Conservation (phyloP, 2,113 vertebrate genomes). For the Forbesichthys agassizii region DNA sequence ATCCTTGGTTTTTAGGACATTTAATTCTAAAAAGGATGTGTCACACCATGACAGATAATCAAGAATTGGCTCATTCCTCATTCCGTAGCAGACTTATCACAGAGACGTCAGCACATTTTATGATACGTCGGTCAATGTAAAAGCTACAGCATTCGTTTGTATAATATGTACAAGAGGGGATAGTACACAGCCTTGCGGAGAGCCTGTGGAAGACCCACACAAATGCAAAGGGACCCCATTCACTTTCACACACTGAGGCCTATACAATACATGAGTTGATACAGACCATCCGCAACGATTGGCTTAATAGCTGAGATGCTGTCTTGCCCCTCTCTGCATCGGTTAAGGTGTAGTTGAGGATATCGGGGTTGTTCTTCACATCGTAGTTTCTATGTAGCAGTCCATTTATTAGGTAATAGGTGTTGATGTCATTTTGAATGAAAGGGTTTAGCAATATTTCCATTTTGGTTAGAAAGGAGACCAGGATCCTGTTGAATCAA, state of each 20-base stretch:
- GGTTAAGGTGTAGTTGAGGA: slow-evolving; percentile 71
- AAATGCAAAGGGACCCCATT: no score
- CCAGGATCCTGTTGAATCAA: slow-evolving; percentile 69
- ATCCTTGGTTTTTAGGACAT: no score
- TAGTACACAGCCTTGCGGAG: no score
- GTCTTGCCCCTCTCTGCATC: slow-evolving; percentile 67
- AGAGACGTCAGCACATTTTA: no score
- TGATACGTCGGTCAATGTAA: neutral
- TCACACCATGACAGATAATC: no score
- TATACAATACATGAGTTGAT: fast-evolving
- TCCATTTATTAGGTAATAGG: slow-evolving; percentile 73
- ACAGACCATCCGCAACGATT: slow-evolving; percentile 72
- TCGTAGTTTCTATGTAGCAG: slow-evolving; percentile 52
- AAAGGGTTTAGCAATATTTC: slow-evolving; percentile 64
- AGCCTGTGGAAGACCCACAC: no score
- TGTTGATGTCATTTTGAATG: slow-evolving; percentile 75
- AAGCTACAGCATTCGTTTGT: no score
- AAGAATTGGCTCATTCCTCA: no score
- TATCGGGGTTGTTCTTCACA: slow-evolving; percentile 64
- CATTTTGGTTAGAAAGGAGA: slow-evolving; percentile 56
- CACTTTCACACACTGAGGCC: neutral
- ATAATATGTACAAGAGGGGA: no score
- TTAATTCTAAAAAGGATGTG: no score
- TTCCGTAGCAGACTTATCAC: no score
- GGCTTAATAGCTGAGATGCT: slow-evolving; percentile 68